phyloP scores from a whole-genome alignment of 2,797 vertebrate species.

The Halcyon leucocephala region DNA sequence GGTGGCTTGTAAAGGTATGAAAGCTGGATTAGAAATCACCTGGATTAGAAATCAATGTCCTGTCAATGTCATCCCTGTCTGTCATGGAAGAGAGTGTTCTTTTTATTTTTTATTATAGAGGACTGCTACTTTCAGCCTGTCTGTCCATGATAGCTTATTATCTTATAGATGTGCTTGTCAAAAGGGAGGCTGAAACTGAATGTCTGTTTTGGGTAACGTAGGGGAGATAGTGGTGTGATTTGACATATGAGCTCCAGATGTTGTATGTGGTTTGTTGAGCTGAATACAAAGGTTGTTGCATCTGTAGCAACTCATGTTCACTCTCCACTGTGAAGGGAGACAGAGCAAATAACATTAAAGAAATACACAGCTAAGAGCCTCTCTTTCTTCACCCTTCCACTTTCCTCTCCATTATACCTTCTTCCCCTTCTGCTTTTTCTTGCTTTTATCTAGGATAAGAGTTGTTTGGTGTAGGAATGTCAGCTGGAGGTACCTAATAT shows the following conservation, averaged over 20 bases:
- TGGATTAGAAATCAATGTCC: neutral
- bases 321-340: neutral
- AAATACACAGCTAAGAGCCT: neutral
- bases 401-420: neutral
- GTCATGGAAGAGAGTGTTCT: neutral
- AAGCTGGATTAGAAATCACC: neutral
- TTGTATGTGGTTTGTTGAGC: conserved; percentile 9
- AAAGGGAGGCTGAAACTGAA: neutral
- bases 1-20: neutral
- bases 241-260: conserved; percentile 30
- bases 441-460: neutral
- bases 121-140: neutral
- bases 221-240: neutral
- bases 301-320: neutral
- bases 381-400: neutral
- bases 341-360: neutral
- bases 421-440: neutral
- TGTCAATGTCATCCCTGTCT: neutral
- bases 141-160: neutral
- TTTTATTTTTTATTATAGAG: neutral
- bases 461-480: neutral
- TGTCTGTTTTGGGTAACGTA: neutral
- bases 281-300: conserved; percentile 6
- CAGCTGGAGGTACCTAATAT: neutral
- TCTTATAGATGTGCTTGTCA: neutral